A percentile compares a stretch with the other conserved stretches of the same genome.
phyloP scores from a whole-genome alignment of 92 coral and sea anemone species.

The Parazoanthus darwini region DNA sequence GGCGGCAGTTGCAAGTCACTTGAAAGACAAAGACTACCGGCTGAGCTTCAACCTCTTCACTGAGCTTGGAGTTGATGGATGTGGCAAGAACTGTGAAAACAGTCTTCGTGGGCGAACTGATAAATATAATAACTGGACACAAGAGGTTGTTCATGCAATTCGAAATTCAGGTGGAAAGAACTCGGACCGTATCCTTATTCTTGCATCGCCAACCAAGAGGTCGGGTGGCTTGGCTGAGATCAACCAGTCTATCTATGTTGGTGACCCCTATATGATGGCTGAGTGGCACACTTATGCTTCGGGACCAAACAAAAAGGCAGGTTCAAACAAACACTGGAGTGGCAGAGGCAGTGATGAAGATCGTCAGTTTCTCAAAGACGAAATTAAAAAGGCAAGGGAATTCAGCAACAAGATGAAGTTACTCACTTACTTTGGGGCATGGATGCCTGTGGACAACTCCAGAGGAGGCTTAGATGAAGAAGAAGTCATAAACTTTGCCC shows the following conservation, averaged over 20 bases:
- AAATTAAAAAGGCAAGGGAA: conserved; percentile 31
- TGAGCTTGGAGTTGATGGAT: conserved; percentile 67
- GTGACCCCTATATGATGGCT: conserved; percentile 64
- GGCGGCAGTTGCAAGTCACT: conserved; percentile 58
- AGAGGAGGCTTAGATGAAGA: conserved; percentile 41
- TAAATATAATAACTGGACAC: conserved; percentile 70
- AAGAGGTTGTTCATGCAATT: conserved; percentile 57
- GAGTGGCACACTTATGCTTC: conserved; percentile 76
- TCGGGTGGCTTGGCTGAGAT: conserved; percentile 49
- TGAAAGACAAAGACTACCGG: conserved; percentile 60
- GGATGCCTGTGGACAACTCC: conserved; percentile 76
- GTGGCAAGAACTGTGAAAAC: conserved; percentile 48
- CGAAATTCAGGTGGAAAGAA: conserved; percentile 61
- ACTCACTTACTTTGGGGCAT: conserved; percentile 67
- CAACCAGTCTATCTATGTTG: conserved; percentile 47
- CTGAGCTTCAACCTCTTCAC: conserved; percentile 78
- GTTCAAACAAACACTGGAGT: conserved; percentile 60
- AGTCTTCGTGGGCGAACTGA: conserved; percentile 60
- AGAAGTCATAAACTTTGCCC: conserved; percentile 68
- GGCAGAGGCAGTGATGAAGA: conserved; percentile 49
- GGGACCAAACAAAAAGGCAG: conserved; percentile 65
- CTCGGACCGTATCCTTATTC: conserved; percentile 59
- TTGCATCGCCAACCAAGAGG: conserved; percentile 65
- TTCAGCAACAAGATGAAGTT: conserved; percentile 30
- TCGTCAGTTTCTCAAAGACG: conserved; percentile 45